A percentile compares a stretch with the other conserved stretches of the same genome.
phyloP scores from a whole-genome alignment of 2,113 vertebrate species.

The Hippocampus zosterae region DNA sequence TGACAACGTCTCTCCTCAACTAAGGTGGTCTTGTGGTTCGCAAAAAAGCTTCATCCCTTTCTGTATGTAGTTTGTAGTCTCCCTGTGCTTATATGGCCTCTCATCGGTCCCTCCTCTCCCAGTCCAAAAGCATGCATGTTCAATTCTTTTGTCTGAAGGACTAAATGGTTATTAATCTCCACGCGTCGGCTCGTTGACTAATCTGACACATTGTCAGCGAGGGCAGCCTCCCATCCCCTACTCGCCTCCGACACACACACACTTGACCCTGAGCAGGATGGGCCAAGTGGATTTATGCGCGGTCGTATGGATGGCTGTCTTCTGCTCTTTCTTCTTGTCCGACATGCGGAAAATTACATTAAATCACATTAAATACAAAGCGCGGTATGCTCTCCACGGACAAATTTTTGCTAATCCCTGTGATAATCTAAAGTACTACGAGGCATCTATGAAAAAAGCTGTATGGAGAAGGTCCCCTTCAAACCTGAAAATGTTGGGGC shows the following conservation, averaged over 20 bases:
- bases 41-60: neutral
- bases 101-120: too few relatives aligned
- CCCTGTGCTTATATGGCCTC: neutral
- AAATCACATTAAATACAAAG: neutral
- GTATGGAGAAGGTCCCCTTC: too few relatives aligned
- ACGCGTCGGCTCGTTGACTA: neutral
- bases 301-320: neutral
- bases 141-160: too few relatives aligned
- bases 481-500: too few relatives aligned
- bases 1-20: neutral
- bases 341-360: neutral
- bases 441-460: too few relatives aligned
- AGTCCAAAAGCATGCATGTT: too few relatives aligned
- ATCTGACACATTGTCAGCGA: neutral
- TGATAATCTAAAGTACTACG: neutral
- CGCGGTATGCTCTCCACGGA: neutral
- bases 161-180: too few relatives aligned
- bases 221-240: neutral
- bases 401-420: neutral
- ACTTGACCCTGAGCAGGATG: neutral
- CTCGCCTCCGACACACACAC: neutral
- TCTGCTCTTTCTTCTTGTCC: neutral
- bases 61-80: neutral
- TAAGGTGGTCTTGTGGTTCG: neutral
- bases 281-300: neutral